Evolutionary conservation across 2,888 invertebrate species (phyloP).

Genomic region (Caenorhabditis macrosperma): DNA sequence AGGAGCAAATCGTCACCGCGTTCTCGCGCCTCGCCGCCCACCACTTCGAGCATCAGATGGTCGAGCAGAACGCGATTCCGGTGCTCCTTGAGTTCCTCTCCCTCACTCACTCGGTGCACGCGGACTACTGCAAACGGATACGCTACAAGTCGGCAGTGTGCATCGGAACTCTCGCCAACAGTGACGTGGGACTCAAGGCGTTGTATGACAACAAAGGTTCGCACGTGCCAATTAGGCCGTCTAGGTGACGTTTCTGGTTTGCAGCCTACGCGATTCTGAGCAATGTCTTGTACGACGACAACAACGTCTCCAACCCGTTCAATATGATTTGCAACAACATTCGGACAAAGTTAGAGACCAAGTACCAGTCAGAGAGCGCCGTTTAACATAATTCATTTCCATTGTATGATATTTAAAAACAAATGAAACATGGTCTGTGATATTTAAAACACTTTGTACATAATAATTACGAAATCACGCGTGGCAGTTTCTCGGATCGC

Average conservation of each 20-base stretch:
- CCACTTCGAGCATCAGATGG: slow-evolving; percentile 71
- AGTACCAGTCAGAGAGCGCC: slow-evolving; percentile 69
- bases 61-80: slow-evolving; percentile 73
- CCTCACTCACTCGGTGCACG: slow-evolving; percentile 65
- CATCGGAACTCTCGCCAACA: slow-evolving; percentile 74
- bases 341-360: slow-evolving; percentile 68
- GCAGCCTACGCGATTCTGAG: slow-evolving; percentile 70
- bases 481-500: slow-evolving; percentile 71
- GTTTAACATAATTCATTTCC: slow-evolving; percentile 57
- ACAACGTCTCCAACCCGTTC: slow-evolving; percentile 69
- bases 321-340: slow-evolving; percentile 76
- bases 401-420: slow-evolving; percentile 43
- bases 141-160: slow-evolving; percentile 78
- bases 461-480: slow-evolving; percentile 2
- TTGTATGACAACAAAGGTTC: slow-evolving; percentile 72
- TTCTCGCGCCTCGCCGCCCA: slow-evolving; percentile 74
- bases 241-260: slow-evolving; percentile 2
- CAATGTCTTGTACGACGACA: slow-evolving; percentile 69
- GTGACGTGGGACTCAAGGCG: slow-evolving; percentile 73
- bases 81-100: slow-evolving; percentile 74
- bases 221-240: not conserved
- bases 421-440: slow-evolving; percentile 37
- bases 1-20: slow-evolving; percentile 77
- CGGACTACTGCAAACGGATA: slow-evolving; percentile 74
- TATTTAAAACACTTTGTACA: slow-evolving; percentile 22